Conservation (phyloP, 1,140 invertebrate genomes). For the Heliconius himera region DNA sequence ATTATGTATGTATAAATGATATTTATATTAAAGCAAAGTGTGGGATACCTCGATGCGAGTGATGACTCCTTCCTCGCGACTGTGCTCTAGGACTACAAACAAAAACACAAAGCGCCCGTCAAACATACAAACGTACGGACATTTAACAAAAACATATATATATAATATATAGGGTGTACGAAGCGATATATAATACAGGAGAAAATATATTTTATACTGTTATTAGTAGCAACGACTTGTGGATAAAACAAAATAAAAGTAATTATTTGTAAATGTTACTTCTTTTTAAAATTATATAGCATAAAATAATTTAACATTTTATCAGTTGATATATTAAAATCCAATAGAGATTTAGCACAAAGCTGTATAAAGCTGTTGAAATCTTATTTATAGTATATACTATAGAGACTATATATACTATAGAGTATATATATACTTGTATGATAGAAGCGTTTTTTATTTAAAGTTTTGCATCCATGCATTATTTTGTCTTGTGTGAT, state of each 20-base stretch:
- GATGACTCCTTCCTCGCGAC: conserved; percentile 81
- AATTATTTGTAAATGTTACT: not conserved
- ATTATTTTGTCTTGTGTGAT: not conserved
- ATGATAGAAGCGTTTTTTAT: conserved; percentile 45
- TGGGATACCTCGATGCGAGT: conserved; percentile 80
- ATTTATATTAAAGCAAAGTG: conserved; percentile 73
- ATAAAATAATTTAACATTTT: not conserved
- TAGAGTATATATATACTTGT: conserved; percentile 37
- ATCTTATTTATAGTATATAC: conserved; percentile 29
- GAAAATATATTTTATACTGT: not conserved
- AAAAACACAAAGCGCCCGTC: conserved; percentile 79
- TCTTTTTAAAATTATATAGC: no score
- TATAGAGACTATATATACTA: no score
- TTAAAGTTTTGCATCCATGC: conserved; percentile 18
- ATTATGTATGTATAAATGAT: conserved; percentile 19
- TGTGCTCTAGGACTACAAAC: conserved; percentile 82
- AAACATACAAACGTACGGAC: conserved; percentile 75
- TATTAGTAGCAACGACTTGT: conserved; percentile 10
- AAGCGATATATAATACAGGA: conserved; percentile 16
- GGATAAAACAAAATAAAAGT: not conserved
- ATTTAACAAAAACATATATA: conserved; percentile 53
- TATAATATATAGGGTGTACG: conserved; percentile 23
- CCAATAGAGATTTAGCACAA: conserved; percentile 25
- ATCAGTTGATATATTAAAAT: not conserved
- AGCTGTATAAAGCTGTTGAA: conserved; percentile 25